Evolutionary conservation across 2,113 vertebrate genomes (phyloP), one percentile per base, ranked within the genome.

Genomic region (Hassar affinis): DNA sequence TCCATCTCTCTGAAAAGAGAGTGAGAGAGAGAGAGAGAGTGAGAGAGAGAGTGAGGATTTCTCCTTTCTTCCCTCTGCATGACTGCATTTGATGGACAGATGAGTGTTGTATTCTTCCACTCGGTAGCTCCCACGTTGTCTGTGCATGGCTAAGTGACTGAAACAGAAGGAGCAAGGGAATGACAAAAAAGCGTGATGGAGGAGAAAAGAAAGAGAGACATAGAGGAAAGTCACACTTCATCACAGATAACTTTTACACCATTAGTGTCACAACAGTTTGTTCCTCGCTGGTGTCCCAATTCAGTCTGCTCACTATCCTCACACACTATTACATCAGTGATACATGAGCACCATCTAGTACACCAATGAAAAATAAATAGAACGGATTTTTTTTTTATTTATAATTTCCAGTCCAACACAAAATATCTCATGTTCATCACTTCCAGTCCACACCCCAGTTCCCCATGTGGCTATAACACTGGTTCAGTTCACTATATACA

Each of bases 21-120:
- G 56, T 17, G 38, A 17, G 25, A 17, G 54, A 18, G 33, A 11
- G 22, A 78, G 33, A 42, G 54, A 74, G 56, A 25, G 38, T 10
- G 25, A 17, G 54, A 18, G 33, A 11, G 12, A 75, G 57, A 64
- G 72, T 76, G 57, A 42, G 7, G 4, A 49, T 59, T 59, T 71
- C 42, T n/a, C 52, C 49, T 27, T 78, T 54, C 59, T 71, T 82
- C 18, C 79, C n/a, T 64, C 78, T 25, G 82, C 82, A 81, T 78
- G 45, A 59, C 62, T 85, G 84, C 45, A 42, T 81, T 77, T 85
- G 79, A 85, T 56, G 84, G 86, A 82, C 86, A 87, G 75, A 83
- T 78, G 72, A 84, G 72, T 47, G 56, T 82, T 72, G 51, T 76
- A 80, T 82, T 78, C 80, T 83, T 87, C 79, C 76, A 82, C 79